Conservation (phyloP, 2,113 vertebrate species). For the Vidua chalybeata region DNA sequence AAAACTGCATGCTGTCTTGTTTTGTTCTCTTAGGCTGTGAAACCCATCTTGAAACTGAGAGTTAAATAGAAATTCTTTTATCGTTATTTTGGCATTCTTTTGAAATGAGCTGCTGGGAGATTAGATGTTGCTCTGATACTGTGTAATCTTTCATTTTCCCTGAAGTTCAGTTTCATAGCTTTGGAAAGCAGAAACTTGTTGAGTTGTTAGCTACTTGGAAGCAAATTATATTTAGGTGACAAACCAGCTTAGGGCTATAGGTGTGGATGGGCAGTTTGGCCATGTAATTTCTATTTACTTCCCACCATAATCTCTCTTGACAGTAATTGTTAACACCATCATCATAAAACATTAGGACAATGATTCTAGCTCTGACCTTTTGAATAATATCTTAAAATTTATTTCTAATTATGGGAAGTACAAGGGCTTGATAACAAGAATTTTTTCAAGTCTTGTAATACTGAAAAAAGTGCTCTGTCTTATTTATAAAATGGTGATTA, state of each 20-base stretch:
- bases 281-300: background rate
- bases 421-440: background rate
- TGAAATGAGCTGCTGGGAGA: background rate
- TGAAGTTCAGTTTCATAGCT: background rate
- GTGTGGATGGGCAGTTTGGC: background rate
- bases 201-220: background rate
- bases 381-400: background rate
- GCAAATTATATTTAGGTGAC: background rate
- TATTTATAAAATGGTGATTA: background rate
- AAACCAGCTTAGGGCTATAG: background rate
- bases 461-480: background rate
- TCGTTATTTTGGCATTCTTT: background rate
- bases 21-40: background rate
- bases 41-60: background rate
- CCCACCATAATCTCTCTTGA: background rate
- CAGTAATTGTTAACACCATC: accelerated
- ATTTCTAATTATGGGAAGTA: background rate
- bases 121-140: background rate
- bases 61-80: background rate
- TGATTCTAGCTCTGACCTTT: background rate
- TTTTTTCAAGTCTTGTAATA: background rate
- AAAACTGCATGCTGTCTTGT: background rate
- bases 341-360: background rate
- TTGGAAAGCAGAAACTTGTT: background rate
- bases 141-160: background rate